phyloP scores from a whole-genome alignment of 2,797 vertebrate species.

The Leuciscus waleckii region DNA sequence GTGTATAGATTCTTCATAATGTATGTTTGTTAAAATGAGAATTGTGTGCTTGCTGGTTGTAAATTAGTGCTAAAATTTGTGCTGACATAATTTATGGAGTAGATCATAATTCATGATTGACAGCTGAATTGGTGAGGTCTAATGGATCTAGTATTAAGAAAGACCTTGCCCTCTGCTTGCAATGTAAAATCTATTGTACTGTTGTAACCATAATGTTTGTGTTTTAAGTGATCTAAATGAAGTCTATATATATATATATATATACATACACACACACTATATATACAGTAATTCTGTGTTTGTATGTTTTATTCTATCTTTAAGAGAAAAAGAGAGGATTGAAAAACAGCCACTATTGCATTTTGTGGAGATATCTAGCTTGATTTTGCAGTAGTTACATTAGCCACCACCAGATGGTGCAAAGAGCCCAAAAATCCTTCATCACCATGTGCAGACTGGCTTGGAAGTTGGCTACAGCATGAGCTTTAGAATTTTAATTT shows the following conservation, averaged over 20 bases:
- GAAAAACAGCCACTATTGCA: not conserved
- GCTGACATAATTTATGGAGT: conserved; percentile 50
- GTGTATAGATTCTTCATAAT: conserved; percentile 35
- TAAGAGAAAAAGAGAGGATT: not conserved
- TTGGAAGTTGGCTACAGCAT: not conserved
- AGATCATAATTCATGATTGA: conserved; percentile 62
- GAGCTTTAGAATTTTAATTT: not conserved
- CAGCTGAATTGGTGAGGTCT: conserved; percentile 60
- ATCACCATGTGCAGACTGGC: not conserved
- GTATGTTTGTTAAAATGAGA: conserved; percentile 55
- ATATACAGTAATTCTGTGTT: not conserved
- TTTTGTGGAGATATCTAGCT: not conserved
- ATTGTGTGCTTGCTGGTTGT: conserved; percentile 60
- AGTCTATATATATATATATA: conserved; percentile 48
- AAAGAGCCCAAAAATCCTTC: not conserved
- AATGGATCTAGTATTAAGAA: conserved; percentile 71
- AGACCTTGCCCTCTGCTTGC: conserved; percentile 64
- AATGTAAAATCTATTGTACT: conserved; percentile 69
- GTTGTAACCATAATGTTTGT: conserved; percentile 60
- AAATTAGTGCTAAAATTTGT: conserved; percentile 58
- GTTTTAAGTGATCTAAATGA: conserved; percentile 72
- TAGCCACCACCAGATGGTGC: conserved; percentile 46
- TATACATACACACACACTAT: conserved; percentile 49
- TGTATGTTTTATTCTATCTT: conserved; percentile 9
- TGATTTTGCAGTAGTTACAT: not conserved